A percentile compares a stretch with the other conserved stretches of the same genome.
Evolutionary conservation across 2,888 invertebrate species (phyloP).

Genomic region (Schizaphis graminum): DNA sequence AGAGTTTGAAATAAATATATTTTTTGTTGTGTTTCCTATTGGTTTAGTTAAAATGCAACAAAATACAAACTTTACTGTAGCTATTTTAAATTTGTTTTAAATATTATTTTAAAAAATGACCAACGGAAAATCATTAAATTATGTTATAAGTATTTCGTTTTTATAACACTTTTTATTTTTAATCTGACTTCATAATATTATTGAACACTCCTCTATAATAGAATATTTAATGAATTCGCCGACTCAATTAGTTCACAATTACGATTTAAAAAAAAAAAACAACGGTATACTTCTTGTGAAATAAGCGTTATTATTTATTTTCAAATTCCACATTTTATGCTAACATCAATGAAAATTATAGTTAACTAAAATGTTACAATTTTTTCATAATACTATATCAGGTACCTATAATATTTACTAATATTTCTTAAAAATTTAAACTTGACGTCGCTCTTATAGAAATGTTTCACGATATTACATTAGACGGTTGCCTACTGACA

Average conservation of each 20-base stretch:
- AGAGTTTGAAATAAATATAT: not conserved
- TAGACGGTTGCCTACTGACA: not conserved
- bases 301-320: not conserved
- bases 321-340: not conserved
- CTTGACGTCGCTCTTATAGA: not conserved
- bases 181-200: no score
- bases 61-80: not conserved
- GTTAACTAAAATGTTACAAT: not conserved
- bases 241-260: no score
- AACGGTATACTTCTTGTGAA: not conserved
- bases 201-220: no score
- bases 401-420: not conserved
- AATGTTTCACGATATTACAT: not conserved
- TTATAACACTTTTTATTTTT: not conserved
- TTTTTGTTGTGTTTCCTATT: not conserved
- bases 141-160: not conserved
- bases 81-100: not conserved
- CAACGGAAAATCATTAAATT: not conserved
- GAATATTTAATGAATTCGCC: no score
- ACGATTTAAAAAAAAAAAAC: not conserved
- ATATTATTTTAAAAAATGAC: not conserved
- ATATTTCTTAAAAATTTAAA: not conserved
- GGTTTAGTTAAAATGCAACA: not conserved
- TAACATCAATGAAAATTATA: not conserved
- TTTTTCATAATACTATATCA: not conserved